Conservation (phyloP, 2,797 vertebrate species). For the Microcaecilia unicolor region DNA sequence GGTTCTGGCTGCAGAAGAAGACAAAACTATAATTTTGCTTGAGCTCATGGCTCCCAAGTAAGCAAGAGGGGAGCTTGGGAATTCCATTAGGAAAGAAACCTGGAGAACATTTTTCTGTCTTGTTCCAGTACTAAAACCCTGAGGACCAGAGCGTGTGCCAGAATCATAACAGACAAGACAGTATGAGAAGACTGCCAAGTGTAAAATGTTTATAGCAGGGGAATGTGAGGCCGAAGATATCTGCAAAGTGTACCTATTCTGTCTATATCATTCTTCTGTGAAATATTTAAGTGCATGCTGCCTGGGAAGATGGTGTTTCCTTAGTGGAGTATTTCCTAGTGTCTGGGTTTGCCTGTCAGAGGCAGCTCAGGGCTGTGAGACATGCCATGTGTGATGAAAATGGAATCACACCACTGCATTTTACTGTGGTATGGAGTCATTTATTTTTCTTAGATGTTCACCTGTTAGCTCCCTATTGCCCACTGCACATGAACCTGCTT, state of each 20-base stretch:
- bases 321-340: slow-evolving; percentile 26
- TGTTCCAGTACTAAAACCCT: slow-evolving; percentile 35
- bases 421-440: slow-evolving; percentile 18
- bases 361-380: no score
- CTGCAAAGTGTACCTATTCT: slow-evolving; percentile 14
- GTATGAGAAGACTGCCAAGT: slow-evolving; percentile 31
- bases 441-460: slow-evolving; percentile 21
- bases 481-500: slow-evolving; percentile 19
- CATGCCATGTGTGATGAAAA: slow-evolving; percentile 19
- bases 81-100: slow-evolving; percentile 41
- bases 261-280: slow-evolving; percentile 13
- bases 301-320: no score
- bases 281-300: no score
- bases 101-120: slow-evolving; percentile 38
- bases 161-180: slow-evolving; percentile 47
- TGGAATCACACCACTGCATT: slow-evolving; percentile 17
- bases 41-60: slow-evolving; percentile 42
- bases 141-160: slow-evolving; percentile 29
- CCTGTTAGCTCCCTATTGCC: slow-evolving; percentile 11
- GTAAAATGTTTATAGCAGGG: slow-evolving; percentile 22
- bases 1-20: slow-evolving; percentile 37
- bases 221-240: slow-evolving; percentile 19
- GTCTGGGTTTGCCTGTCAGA: slow-evolving; percentile 11
- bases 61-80: slow-evolving; percentile 47
- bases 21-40: slow-evolving; percentile 49